phyloP scores from a whole-genome alignment of 2,797 vertebrate species.

The Cossypha niveicapilla region DNA sequence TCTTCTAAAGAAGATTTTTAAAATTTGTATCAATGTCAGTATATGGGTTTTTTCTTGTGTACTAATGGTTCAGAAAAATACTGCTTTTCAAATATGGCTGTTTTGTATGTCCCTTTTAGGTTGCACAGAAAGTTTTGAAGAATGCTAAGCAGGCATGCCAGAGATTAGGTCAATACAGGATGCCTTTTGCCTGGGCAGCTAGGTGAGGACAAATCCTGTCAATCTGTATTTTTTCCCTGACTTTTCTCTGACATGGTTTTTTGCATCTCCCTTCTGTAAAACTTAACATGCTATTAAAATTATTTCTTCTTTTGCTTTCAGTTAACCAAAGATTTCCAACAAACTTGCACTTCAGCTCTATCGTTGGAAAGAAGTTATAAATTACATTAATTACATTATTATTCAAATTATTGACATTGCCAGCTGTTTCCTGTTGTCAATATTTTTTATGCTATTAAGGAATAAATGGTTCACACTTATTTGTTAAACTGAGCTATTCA shows the following conservation, averaged over 20 bases:
- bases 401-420: neutral
- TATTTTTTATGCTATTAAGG: neutral
- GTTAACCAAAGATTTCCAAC: neutral
- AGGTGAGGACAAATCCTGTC: slow-evolving; percentile 75
- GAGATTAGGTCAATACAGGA: slow-evolving; percentile 91
- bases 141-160: slow-evolving; percentile 92
- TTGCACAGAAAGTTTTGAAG: slow-evolving; percentile 94
- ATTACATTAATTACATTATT: neutral
- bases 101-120: slow-evolving; percentile 70
- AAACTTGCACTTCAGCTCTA: neutral
- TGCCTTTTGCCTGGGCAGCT: slow-evolving; percentile 98
- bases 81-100: neutral
- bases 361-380: neutral
- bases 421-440: neutral
- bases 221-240: neutral
- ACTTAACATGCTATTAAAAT: neutral
- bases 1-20: neutral
- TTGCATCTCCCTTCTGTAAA: neutral
- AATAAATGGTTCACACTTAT: neutral
- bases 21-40: neutral
- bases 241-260: neutral
- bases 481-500: neutral
- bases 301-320: neutral
- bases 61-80: neutral
- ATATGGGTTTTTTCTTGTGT: accelerated